These are phyloP conservation scores for Cryptoprocta ferox DNA, from an alignment of 2,797 vertebrate genomes.

Conservation along the genomic window DNA sequence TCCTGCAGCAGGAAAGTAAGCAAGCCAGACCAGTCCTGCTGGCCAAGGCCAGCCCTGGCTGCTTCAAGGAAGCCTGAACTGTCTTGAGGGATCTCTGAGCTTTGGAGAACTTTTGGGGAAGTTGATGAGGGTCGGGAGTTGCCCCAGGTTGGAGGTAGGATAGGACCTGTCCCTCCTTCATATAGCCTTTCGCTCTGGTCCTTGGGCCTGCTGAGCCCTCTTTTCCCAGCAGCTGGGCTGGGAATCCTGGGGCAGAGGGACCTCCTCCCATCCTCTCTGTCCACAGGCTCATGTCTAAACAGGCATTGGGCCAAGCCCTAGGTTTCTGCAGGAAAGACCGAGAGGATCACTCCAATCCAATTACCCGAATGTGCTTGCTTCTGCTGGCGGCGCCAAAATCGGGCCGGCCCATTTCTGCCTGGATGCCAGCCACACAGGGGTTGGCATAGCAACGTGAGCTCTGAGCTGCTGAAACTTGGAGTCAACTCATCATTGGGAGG, in stretches of 20 bases:
- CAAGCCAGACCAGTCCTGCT: not conserved
- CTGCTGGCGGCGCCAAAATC: not conserved
- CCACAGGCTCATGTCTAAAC: constrained; percentile 23
- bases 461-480: constrained; percentile 71
- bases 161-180: not conserved
- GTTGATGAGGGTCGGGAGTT: not conserved
- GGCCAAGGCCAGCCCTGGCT: not conserved
- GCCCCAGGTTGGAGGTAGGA: not conserved
- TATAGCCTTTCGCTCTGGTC: not conserved
- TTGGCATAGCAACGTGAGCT: constrained; percentile 87
- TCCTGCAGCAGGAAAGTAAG: not conserved
- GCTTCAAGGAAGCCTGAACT: not conserved
- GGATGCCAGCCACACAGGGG: constrained; percentile 75
- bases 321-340: constrained; percentile 57
- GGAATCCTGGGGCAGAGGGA: not conserved
- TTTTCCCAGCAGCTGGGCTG: not conserved
- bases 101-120: not conserved
- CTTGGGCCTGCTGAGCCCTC: not conserved
- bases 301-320: constrained; percentile 31
- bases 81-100: not conserved
- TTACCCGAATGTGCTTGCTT: constrained; percentile 57
- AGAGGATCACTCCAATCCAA: constrained; percentile 61
- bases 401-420: constrained; percentile 71
- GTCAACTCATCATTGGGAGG: constrained; percentile 47
- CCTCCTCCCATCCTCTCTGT: not conserved